Conservation (phyloP, 1,140 invertebrate genomes). For the Trichonephila inaurata region DNA sequence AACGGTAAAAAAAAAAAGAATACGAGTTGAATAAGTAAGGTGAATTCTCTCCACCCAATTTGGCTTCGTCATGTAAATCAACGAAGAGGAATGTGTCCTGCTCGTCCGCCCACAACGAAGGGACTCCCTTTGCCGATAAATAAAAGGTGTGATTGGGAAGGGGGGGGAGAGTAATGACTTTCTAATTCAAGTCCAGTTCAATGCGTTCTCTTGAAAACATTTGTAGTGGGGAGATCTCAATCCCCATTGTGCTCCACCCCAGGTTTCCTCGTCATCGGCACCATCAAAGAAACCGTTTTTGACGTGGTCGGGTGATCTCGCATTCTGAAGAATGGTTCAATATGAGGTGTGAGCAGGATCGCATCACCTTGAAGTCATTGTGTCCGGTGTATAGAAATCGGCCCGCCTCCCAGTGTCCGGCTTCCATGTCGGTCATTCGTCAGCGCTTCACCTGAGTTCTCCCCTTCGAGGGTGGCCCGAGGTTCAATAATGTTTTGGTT, state of each 20-base stretch:
- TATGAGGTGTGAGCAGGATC: slow-evolving; percentile 76
- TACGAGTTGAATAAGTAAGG: too few species aligned
- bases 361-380: slow-evolving; percentile 53
- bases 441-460: slow-evolving; percentile 61
- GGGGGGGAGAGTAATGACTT: slow-evolving; percentile 71
- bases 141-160: too few species aligned
- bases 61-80: neutral
- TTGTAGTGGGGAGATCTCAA: slow-evolving; percentile 46
- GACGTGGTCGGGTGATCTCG: neutral
- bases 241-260: slow-evolving; percentile 26
- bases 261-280: slow-evolving; percentile 45
- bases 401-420: slow-evolving; percentile 62
- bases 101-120: neutral
- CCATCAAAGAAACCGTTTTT: slow-evolving; percentile 40
- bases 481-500: slow-evolving; percentile 63
- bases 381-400: slow-evolving; percentile 2
- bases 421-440: slow-evolving; percentile 60
- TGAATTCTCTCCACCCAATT: neutral
- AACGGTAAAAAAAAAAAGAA: too few species aligned
- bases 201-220: slow-evolving; percentile 13
- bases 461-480: slow-evolving; percentile 21
- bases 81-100: neutral
- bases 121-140: neutral
- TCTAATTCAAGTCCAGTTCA: too few species aligned
- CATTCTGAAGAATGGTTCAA: slow-evolving; percentile 61